Evolutionary conservation across 1,140 invertebrate species (phyloP), one percentile per base, ranked within the genome.

Genomic region (Acromyrmex charruanus): DNA sequence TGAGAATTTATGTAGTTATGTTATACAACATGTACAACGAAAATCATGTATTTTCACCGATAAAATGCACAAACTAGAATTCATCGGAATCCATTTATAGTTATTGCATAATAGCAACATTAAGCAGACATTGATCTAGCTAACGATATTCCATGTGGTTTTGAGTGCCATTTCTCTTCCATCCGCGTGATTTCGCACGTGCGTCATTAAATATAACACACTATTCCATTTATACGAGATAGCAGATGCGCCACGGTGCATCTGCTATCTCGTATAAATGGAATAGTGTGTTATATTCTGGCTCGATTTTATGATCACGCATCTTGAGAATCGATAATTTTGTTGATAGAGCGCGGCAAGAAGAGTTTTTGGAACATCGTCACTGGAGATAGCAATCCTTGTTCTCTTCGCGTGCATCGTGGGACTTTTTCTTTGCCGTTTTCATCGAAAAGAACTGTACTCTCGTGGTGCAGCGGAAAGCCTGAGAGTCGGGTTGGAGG

Each of bases 261-360:
- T 61, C 35, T 28, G 21, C 53, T 69, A 21, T 66, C 85, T 21
- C 71, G 18, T 25, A 35, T 69, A 79, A 86, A 79, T n/a, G 28
- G 28, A 39, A 61, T 71, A 77, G 77, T 21, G 44, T 44, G 12
- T 51, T 74, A 55, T 21, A 61, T 4, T 58, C 51, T 6, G 14
- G 65, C 1, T 51, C 51, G 31, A 51, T 72, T 84, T 55, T 39
- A 59, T 61, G 74, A 89, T 88, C 58, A 2, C 39, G 31, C n/a
- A 18, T 72, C 53, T 74, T 25, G 21, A 25, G 49, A 69, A 85
- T 85, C 49, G 82, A 85, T 66, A 79, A 66, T 84, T 61, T 35
- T 14, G 25, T 25, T 44, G 14, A 44, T 58, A 16, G 25, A 12
- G 35, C 14, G 51, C 28, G 53, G 74, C 44, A 4, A 7, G 87